Percentiles rank a stretch among this genome's conserved stretches.
Conservation (phyloP, 2,113 vertebrate species). For the Perca fluviatilis region DNA sequence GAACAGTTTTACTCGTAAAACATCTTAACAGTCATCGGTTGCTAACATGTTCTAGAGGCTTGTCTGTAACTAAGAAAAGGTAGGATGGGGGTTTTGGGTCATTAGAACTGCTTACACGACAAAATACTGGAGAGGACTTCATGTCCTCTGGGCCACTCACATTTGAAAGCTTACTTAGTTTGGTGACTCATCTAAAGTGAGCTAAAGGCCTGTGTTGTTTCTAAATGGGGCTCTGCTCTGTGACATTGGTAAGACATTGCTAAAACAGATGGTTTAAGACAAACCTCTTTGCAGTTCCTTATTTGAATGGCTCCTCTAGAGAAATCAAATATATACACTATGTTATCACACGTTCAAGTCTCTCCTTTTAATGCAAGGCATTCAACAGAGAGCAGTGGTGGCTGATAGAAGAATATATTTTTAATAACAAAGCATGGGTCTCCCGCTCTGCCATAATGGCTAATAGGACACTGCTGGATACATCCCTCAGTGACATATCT, state of each 20-base stretch:
- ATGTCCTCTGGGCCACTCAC: slow-evolving; percentile 6
- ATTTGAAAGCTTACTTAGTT: slow-evolving; percentile 37
- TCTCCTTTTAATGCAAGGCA: slow-evolving; percentile 34
- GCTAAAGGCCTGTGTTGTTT: slow-evolving; percentile 15
- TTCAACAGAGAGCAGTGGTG: slow-evolving; percentile 13
- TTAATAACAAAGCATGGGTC: slow-evolving; percentile 46
- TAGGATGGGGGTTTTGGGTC: not conserved
- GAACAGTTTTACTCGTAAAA: not conserved
- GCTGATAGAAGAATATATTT: slow-evolving; percentile 9
- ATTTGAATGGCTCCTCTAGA: slow-evolving; percentile 32
- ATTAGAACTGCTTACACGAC: slow-evolving; percentile 11
- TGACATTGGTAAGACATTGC: slow-evolving; percentile 39
- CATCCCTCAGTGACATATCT: slow-evolving; percentile 65
- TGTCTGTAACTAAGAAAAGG: not conserved
- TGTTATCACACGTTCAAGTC: not conserved
- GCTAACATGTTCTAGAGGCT: not conserved
- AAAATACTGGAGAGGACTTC: slow-evolving; percentile 24
- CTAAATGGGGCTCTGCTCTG: slow-evolving; percentile 39
- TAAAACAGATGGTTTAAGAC: slow-evolving; percentile 49
- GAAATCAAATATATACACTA: slow-evolving; percentile 18
- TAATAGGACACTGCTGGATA: slow-evolving; percentile 51
- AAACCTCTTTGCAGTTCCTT: slow-evolving; percentile 11
- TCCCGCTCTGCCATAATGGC: slow-evolving; percentile 43
- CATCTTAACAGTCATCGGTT: not conserved
- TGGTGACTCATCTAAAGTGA: slow-evolving; percentile 52